These are phyloP conservation scores for Mohoua ochrocephala DNA, from an alignment of 2,113 vertebrate species.

Conservation along the genomic window DNA sequence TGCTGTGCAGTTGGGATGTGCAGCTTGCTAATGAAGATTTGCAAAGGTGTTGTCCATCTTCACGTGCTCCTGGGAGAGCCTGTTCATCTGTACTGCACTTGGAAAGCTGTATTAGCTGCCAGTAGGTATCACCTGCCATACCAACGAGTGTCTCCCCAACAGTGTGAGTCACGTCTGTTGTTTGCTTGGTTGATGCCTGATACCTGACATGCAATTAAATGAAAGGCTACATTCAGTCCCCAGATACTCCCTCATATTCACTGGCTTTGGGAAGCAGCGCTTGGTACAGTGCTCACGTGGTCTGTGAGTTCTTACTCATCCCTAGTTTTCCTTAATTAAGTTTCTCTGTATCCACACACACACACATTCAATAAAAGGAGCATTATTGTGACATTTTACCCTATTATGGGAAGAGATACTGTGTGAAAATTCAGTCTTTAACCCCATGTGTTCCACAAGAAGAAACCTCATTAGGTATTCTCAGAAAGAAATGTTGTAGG, in stretches of 20 bases:
- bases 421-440: background rate
- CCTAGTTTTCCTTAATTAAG: background rate
- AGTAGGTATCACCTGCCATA: background rate
- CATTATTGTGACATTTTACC: background rate
- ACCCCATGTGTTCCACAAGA: background rate
- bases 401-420: background rate
- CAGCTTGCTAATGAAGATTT: background rate
- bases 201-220: rapidly evolving
- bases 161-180: background rate
- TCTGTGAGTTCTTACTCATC: background rate
- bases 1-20: background rate
- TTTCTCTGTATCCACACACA: background rate
- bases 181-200: background rate
- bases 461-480: background rate
- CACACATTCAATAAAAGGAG: background rate
- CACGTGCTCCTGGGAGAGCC: background rate
- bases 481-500: background rate
- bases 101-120: background rate
- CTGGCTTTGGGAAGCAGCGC: background rate
- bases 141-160: rapidly evolving
- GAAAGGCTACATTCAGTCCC: background rate
- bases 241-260: background rate
- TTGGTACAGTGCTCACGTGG: background rate
- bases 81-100: rapidly evolving
- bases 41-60: background rate